A percentile compares a stretch with the other conserved stretches of the same genome.
These are phyloP conservation scores for Gnatocerus cornutus DNA, from an alignment of 2,888 invertebrate genomes.

Conservation along the genomic window DNA sequence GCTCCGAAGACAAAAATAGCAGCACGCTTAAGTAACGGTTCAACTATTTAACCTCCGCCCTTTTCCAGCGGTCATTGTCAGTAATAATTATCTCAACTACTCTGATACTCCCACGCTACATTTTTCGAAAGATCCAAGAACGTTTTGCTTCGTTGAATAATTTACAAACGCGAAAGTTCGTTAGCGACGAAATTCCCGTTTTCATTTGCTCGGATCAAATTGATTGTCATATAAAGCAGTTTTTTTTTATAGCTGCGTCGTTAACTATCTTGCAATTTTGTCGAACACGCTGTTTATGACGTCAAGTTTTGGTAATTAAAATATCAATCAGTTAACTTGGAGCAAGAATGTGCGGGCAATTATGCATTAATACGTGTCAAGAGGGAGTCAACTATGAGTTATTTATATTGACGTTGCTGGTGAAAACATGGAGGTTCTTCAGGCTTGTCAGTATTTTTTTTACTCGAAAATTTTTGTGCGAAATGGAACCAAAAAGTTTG, in stretches of 20 bases:
- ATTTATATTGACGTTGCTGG: background rate
- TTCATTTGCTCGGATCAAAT: background rate
- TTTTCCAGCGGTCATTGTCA: slow-evolving; percentile 8
- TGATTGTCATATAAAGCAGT: background rate
- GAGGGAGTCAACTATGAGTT: background rate
- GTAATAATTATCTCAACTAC: slow-evolving; percentile 6
- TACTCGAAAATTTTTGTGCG: too few relatives aligned
- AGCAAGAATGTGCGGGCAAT: background rate
- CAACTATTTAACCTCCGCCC: slow-evolving; percentile 16
- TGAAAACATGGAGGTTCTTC: background rate
- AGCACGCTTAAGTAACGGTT: slow-evolving; percentile 7
- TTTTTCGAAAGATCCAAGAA: slow-evolving; percentile 4
- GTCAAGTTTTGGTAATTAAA: slow-evolving; percentile 38
- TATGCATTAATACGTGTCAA: background rate
- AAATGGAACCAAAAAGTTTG: too few relatives aligned
- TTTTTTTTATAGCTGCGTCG: background rate
- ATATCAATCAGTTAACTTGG: slow-evolving; percentile 26
- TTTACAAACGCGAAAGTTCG: background rate
- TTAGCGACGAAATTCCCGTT: background rate
- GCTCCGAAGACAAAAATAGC: background rate
- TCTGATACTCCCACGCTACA: slow-evolving; percentile 9
- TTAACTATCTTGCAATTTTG: slow-evolving; percentile 13
- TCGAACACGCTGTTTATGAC: slow-evolving; percentile 17
- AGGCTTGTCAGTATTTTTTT: too few relatives aligned
- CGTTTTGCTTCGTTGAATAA: background rate